Evolutionary conservation across 2,888 invertebrate genomes (phyloP).

Genomic region (Troides oblongomaculatus): DNA sequence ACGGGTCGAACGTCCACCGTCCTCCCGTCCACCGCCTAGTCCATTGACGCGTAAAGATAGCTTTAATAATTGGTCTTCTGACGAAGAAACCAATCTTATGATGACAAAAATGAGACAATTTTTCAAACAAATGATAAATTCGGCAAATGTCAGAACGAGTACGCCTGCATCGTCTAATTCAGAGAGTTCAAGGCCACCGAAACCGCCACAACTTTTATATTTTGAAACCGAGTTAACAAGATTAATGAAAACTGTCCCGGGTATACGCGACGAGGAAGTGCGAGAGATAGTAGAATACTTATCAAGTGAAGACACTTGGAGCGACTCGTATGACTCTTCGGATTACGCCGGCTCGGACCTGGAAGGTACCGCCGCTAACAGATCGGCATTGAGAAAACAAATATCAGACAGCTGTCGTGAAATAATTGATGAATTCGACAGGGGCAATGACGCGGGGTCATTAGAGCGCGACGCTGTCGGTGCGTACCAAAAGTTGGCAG

Average conservation of each 20-base stretch:
- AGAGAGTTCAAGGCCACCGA: slow-evolving; percentile 83
- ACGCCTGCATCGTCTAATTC: slow-evolving; percentile 80
- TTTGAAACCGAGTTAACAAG: slow-evolving; percentile 94
- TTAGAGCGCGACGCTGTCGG: slow-evolving; percentile 88
- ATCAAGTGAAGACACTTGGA: slow-evolving; percentile 96
- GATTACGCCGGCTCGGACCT: slow-evolving; percentile 94
- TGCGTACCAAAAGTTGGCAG: slow-evolving; percentile 92
- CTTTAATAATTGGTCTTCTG: slow-evolving; percentile 96
- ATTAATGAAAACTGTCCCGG: slow-evolving; percentile 95
- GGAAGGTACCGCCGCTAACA: slow-evolving; percentile 83
- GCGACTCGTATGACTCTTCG: slow-evolving; percentile 95
- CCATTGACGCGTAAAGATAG: slow-evolving; percentile 90
- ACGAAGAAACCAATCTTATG: slow-evolving; percentile 96
- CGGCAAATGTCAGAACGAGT: slow-evolving; percentile 76
- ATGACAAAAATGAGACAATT: slow-evolving; percentile 97
- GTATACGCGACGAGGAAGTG: slow-evolving; percentile 93
- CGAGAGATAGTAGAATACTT: slow-evolving; percentile 95
- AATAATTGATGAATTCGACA: slow-evolving; percentile 93
- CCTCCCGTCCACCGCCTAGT: slow-evolving; percentile 74
- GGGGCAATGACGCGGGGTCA: slow-evolving; percentile 81
- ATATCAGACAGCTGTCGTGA: slow-evolving; percentile 93
- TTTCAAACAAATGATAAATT: slow-evolving; percentile 93
- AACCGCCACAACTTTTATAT: slow-evolving; percentile 92
- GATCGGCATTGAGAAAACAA: slow-evolving; percentile 88
- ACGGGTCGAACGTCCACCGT: slow-evolving; percentile 71